Evolutionary conservation across 2,888 invertebrate species (phyloP).

Genomic region (Meiosimyza decipiens): DNA sequence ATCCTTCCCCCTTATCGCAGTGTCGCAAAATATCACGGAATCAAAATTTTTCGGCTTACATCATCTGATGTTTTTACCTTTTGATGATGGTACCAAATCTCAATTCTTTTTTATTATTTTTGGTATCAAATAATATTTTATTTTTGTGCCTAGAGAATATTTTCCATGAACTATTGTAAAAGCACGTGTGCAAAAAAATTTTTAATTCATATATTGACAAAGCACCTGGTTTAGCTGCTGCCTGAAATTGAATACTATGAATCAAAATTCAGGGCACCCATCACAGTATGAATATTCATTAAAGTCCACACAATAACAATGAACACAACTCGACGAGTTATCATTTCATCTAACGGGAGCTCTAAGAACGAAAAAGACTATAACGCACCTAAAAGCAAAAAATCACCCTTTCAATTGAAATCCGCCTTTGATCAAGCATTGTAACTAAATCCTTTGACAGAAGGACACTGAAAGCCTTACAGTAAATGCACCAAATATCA

Average conservation of each 20-base stretch:
- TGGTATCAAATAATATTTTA: too few species aligned
- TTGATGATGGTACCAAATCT: too few species aligned
- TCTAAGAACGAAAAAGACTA: neutral
- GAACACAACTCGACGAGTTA: conserved; percentile 27
- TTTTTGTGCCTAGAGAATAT: too few species aligned
- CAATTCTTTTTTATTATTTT: too few species aligned
- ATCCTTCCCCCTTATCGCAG: too few species aligned
- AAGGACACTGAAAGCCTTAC: conserved; percentile 32
- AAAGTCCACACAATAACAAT: conserved; percentile 6
- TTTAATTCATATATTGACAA: too few species aligned
- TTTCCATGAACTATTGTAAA: too few species aligned
- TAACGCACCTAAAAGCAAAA: conserved; percentile 6
- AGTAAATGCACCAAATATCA: neutral
- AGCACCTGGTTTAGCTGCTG: too few species aligned
- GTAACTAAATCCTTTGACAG: conserved; percentile 48
- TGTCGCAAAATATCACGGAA: too few species aligned
- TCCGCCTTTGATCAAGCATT: conserved; percentile 43
- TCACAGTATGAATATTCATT: conserved; percentile 27
- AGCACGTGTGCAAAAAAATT: too few species aligned
- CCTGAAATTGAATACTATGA: too few species aligned
- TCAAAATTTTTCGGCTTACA: too few species aligned
- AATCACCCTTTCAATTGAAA: conserved; percentile 38
- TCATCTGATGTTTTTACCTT: neutral
- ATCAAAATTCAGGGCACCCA: neutral
- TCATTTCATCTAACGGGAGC: conserved; percentile 31